These are phyloP conservation scores for Invenusta paracnida DNA, from an alignment of 2,888 invertebrate genomes.

Conservation along the genomic window DNA sequence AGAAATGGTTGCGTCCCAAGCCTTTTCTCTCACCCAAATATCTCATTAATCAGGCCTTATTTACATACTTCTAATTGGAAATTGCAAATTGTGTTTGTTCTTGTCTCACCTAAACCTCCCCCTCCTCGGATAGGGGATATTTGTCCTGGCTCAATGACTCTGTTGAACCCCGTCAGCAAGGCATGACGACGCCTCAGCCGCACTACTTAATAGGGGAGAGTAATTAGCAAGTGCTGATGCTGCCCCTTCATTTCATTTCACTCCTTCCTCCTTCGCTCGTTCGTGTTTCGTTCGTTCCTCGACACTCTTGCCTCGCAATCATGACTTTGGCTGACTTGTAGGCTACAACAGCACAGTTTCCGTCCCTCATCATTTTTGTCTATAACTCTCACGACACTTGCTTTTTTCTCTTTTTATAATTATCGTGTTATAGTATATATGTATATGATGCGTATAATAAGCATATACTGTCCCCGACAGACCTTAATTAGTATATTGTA, in stretches of 20 bases:
- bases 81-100: constrained; percentile 20
- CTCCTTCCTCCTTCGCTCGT: neutral
- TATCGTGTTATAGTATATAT: too few relatives aligned
- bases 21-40: neutral
- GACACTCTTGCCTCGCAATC: too few relatives aligned
- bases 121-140: neutral
- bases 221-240: constrained; percentile 4
- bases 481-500: too few relatives aligned
- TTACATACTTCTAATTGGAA: constrained; percentile 29
- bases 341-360: too few relatives aligned
- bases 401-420: too few relatives aligned
- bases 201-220: neutral
- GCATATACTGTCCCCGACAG: too few relatives aligned
- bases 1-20: too few relatives aligned
- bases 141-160: constrained; percentile 1
- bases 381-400: too few relatives aligned
- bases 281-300: too few relatives aligned
- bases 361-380: too few relatives aligned
- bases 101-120: constrained; percentile 10
- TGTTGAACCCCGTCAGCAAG: constrained; percentile 4
- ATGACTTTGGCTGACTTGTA: too few relatives aligned
- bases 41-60: constrained; percentile 23
- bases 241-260: neutral
- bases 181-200: constrained; percentile 1
- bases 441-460: too few relatives aligned